Conservation (phyloP, 2,113 vertebrate genomes). For the Hippoglossus stenolepis region DNA sequence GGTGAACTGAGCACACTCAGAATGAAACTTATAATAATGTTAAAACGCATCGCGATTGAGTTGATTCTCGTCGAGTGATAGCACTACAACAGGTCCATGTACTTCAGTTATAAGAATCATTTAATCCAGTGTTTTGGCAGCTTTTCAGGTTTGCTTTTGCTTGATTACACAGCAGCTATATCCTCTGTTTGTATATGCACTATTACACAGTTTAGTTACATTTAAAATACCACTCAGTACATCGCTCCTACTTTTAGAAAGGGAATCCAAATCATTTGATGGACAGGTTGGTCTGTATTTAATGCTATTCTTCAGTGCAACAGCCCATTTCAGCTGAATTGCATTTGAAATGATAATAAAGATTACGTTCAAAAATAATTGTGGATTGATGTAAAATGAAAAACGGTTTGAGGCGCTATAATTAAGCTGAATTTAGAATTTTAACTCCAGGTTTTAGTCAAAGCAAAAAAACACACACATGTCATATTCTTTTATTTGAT, state of each 20-base stretch:
- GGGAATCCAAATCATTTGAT: too few relatives aligned
- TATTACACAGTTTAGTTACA: background rate
- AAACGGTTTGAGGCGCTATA: background rate
- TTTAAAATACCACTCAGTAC: background rate
- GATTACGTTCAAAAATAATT: background rate
- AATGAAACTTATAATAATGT: background rate
- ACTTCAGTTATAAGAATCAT: background rate
- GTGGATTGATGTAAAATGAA: too few relatives aligned
- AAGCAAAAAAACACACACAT: too few relatives aligned
- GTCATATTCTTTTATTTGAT: too few relatives aligned
- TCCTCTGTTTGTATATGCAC: constrained; percentile 8
- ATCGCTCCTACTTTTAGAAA: background rate
- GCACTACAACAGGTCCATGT: background rate
- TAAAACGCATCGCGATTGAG: constrained; percentile 2
- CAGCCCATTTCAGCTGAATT: too few relatives aligned
- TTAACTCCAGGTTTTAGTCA: too few relatives aligned
- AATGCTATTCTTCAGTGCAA: too few relatives aligned
- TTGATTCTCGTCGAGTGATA: constrained; percentile 7
- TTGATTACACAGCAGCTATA: constrained; percentile 23
- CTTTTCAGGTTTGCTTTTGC: constrained; percentile 8
- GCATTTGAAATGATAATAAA: background rate
- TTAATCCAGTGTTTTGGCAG: constrained; percentile 33
- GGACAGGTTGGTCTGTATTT: too few relatives aligned
- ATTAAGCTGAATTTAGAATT: background rate
- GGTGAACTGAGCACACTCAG: background rate